Evolutionary conservation across 2,797 vertebrate species (phyloP).

Genomic region (Centropyge bicolor): DNA sequence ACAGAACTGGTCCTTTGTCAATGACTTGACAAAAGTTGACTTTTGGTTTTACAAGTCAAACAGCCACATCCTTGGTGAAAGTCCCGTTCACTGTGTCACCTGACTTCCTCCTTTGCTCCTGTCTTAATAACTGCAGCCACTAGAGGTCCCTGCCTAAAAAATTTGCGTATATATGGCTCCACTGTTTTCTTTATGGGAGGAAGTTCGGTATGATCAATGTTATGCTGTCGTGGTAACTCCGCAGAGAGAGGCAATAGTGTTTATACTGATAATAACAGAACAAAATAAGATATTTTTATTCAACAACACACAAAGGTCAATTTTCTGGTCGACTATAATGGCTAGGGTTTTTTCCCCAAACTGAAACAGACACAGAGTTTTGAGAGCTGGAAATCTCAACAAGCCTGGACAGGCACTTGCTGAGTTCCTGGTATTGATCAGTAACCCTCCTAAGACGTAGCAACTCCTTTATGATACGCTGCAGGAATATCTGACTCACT

Average conservation of each 20-base stretch:
- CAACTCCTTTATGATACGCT: background rate
- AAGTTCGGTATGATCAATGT: no score
- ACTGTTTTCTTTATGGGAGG: no score
- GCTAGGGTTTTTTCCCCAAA: background rate
- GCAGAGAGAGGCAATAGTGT: background rate
- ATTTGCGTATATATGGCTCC: no score
- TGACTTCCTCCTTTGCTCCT: no score
- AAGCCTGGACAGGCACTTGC: conserved; percentile 5
- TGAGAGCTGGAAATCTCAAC: conserved; percentile 21
- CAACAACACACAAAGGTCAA: background rate
- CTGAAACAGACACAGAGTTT: background rate
- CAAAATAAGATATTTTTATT: background rate
- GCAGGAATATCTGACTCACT: conserved; percentile 22
- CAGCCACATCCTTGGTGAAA: no score
- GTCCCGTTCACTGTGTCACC: no score
- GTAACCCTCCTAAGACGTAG: background rate
- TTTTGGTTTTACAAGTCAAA: no score
- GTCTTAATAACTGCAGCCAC: no score
- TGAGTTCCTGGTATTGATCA: conserved; percentile 17
- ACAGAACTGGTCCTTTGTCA: no score
- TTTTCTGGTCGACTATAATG: background rate
- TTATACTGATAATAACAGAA: background rate
- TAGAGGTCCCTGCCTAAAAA: no score
- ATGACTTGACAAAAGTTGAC: no score
- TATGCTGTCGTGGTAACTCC: background rate